Percentiles rank a stretch among this genome's conserved stretches.
phyloP scores from a whole-genome alignment of 30 jellyfish, hydroid and myxozoan genomes.

The Aurelia sp. region DNA sequence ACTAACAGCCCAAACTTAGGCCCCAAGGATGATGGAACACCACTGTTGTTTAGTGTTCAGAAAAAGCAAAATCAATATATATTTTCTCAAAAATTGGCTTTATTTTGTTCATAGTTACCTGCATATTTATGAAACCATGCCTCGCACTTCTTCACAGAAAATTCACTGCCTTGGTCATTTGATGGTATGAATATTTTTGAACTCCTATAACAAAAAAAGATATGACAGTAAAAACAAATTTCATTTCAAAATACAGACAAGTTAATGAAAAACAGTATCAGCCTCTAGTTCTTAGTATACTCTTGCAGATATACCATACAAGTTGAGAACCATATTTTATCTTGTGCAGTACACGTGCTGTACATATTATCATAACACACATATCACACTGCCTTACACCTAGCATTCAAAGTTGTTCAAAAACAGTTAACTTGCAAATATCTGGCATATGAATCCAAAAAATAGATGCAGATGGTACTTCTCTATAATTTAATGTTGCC shows the following conservation, averaged over 20 bases:
- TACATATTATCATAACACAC: background rate
- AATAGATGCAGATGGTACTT: no score
- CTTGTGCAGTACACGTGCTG: background rate
- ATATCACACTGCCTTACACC: no score
- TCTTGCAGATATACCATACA: no score
- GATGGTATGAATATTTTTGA: conserved; percentile 68
- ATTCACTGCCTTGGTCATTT: conserved; percentile 54
- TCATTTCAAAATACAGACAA: background rate
- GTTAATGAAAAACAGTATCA: background rate
- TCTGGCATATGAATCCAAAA: background rate
- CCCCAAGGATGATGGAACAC: no score
- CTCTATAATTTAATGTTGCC: no score
- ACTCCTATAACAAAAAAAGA: conserved; percentile 12
- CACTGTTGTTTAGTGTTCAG: no score
- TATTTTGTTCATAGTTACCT: conserved; percentile 1
- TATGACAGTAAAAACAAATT: background rate
- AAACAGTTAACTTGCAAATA: background rate
- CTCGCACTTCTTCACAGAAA: conserved; percentile 67
- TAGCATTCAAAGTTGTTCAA: no score
- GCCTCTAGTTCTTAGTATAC: no score
- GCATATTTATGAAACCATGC: conserved; percentile 76
- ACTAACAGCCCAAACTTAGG: no score
- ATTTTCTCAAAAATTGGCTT: no score
- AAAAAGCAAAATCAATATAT: no score
- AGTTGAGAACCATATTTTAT: background rate